Evolutionary conservation across 2,797 vertebrate genomes (phyloP).

Genomic region (Taenioides sp.): DNA sequence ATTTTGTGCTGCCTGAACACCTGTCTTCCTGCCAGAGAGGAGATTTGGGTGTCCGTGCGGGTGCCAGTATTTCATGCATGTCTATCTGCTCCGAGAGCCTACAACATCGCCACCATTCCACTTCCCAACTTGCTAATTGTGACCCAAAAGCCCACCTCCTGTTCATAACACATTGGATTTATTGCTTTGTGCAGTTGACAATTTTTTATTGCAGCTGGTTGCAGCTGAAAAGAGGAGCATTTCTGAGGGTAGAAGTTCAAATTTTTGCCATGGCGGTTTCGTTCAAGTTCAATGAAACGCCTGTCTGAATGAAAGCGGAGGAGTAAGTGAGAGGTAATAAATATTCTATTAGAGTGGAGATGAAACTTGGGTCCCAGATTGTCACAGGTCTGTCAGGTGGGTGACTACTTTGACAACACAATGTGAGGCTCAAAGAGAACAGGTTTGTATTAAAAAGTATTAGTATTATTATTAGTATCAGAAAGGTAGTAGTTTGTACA

Average conservation of each 20-base stretch:
- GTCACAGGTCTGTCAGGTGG: slow-evolving; percentile 21
- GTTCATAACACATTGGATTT: slow-evolving; percentile 44
- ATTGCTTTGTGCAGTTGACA: slow-evolving; percentile 46
- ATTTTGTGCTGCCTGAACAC: slow-evolving; percentile 69
- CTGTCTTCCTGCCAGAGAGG: slow-evolving; percentile 54
- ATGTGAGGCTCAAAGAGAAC: background rate
- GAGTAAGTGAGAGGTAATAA: slow-evolving; percentile 41
- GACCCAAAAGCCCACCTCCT: slow-evolving; percentile 42
- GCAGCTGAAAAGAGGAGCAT: slow-evolving; percentile 19
- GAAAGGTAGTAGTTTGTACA: background rate
- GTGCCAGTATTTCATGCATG: slow-evolving; percentile 69
- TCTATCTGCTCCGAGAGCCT: slow-evolving; percentile 44
- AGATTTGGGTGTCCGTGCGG: slow-evolving; percentile 65
- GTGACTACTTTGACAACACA: slow-evolving; percentile 28
- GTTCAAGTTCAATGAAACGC: slow-evolving; percentile 33
- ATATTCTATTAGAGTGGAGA: slow-evolving; percentile 36
- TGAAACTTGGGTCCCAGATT: slow-evolving; percentile 30
- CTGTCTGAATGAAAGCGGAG: slow-evolving; percentile 26
- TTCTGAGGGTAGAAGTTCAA: slow-evolving; percentile 19
- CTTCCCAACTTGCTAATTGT: slow-evolving; percentile 60
- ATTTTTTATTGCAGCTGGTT: slow-evolving; percentile 49
- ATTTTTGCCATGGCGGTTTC: slow-evolving; percentile 8
- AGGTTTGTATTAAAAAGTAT: background rate
- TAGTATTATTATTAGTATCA: background rate
- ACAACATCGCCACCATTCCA: slow-evolving; percentile 31